Conservation (phyloP, 2,888 invertebrate genomes). For the Ectemnius cavifrons region DNA sequence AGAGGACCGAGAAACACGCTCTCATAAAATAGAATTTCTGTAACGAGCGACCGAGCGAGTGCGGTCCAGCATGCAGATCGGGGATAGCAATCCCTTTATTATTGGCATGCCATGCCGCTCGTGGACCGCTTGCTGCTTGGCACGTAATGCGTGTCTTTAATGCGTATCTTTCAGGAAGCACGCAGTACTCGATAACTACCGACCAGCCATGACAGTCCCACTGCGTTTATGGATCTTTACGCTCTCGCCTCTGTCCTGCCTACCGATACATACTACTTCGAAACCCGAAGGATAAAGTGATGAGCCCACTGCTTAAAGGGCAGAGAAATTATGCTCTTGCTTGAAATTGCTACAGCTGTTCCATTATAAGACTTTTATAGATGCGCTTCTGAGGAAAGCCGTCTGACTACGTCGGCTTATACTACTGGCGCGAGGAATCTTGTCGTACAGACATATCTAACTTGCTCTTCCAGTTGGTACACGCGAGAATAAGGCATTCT, state of each 20-base stretch:
- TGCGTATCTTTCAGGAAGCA: slow-evolving; percentile 40
- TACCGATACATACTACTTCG: no score
- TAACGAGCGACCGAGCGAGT: slow-evolving; percentile 29
- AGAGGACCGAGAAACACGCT: slow-evolving; percentile 18
- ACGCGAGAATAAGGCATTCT: no score
- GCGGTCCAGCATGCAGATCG: slow-evolving; percentile 18
- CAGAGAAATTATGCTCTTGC: no score
- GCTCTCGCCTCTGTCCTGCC: neutral
- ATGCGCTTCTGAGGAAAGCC: no score
- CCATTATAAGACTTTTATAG: no score
- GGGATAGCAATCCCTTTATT: slow-evolving; percentile 36
- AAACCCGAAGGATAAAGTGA: no score
- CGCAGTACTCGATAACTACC: slow-evolving; percentile 28
- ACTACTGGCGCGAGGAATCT: no score
- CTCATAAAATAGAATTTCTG: slow-evolving; percentile 31
- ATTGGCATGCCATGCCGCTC: slow-evolving; percentile 3
- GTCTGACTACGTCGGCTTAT: no score
- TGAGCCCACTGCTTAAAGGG: no score
- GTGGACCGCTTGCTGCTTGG: slow-evolving; percentile 20
- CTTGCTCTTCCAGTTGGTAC: no score
- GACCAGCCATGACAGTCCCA: slow-evolving; percentile 5
- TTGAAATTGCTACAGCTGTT: no score
- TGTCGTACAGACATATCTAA: no score
- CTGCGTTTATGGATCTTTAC: slow-evolving; percentile 31
- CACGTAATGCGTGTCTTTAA: slow-evolving; percentile 41